phyloP scores from a whole-genome alignment of 2,888 invertebrate genomes.

The Eupithecia pulchellata region DNA sequence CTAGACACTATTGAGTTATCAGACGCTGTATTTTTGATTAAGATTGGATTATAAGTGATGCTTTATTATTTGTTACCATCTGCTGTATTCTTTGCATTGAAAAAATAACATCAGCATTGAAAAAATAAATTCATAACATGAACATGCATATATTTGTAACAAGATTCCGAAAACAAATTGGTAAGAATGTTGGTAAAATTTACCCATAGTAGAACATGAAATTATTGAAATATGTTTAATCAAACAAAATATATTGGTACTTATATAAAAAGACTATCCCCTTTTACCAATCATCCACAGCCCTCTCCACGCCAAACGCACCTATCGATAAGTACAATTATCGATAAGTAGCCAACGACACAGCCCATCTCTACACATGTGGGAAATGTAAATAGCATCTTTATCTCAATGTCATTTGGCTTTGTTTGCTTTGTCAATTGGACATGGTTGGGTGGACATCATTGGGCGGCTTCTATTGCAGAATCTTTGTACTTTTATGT shows the following conservation, averaged over 20 bases:
- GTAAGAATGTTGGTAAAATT: neutral
- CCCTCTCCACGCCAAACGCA: conserved; percentile 42
- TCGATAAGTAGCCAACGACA: conserved; percentile 36
- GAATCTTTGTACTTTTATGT: conserved; percentile 18
- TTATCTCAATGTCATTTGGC: conserved; percentile 31
- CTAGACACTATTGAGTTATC: neutral
- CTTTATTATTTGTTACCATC: neutral
- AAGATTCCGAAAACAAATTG: neutral
- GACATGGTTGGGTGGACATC: conserved; percentile 28
- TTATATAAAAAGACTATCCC: conserved; percentile 31
- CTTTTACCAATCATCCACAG: conserved; percentile 35
- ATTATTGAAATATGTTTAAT: neutral
- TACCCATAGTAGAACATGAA: neutral
- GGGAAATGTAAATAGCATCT: conserved; percentile 39
- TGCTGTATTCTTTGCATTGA: neutral
- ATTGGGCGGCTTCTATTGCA: conserved; percentile 21
- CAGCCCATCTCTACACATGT: conserved; percentile 36
- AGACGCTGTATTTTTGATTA: neutral
- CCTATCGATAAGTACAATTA: conserved; percentile 32
- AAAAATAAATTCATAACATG: neutral
- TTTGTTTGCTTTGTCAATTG: conserved; percentile 25
- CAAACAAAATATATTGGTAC: too few relatives aligned
- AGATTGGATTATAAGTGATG: neutral
- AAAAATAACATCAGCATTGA: neutral
- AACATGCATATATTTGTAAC: neutral